Conservation (phyloP, 30 jellyfish, hydroid and myxozoan genomes). For the Pseudorhiza aurosa region DNA sequence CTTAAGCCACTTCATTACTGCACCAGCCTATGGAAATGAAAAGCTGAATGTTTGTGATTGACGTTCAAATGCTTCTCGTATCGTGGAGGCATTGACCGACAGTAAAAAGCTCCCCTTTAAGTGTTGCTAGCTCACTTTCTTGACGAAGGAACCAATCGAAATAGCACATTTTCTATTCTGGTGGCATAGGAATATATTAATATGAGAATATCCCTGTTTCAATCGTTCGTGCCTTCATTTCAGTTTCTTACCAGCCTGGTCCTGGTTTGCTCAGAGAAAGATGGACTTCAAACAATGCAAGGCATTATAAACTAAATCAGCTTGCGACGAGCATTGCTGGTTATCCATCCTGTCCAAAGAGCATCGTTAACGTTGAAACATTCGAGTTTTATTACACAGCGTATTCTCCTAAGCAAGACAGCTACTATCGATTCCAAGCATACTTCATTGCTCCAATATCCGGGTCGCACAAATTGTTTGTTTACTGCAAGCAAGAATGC, state of each 20-base stretch:
- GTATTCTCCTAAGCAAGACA: background rate
- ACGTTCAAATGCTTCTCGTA: too few relatives aligned
- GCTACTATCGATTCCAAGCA: background rate
- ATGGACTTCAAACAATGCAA: background rate
- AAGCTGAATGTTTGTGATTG: too few relatives aligned
- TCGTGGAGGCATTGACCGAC: too few relatives aligned
- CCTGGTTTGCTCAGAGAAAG: slow-evolving; percentile 14
- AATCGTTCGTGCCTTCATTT: background rate
- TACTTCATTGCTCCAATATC: slow-evolving; percentile 1
- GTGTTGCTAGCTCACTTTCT: too few relatives aligned
- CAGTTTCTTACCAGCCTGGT: slow-evolving; percentile 7
- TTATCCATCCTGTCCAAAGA: slow-evolving; percentile 2
- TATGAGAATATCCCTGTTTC: too few relatives aligned
- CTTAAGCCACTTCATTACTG: too few relatives aligned
- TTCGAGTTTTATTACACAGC: background rate
- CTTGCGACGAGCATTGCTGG: background rate
- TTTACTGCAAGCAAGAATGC: background rate
- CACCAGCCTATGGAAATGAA: too few relatives aligned
- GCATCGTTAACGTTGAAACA: background rate
- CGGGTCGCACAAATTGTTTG: slow-evolving; percentile 15
- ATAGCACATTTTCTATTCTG: too few relatives aligned
- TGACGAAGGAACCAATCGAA: too few relatives aligned
- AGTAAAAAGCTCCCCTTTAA: too few relatives aligned
- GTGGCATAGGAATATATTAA: too few relatives aligned
- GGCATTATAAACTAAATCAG: background rate